Conservation (phyloP, 2,888 invertebrate species). For the Caenorhabditis angaria region DNA sequence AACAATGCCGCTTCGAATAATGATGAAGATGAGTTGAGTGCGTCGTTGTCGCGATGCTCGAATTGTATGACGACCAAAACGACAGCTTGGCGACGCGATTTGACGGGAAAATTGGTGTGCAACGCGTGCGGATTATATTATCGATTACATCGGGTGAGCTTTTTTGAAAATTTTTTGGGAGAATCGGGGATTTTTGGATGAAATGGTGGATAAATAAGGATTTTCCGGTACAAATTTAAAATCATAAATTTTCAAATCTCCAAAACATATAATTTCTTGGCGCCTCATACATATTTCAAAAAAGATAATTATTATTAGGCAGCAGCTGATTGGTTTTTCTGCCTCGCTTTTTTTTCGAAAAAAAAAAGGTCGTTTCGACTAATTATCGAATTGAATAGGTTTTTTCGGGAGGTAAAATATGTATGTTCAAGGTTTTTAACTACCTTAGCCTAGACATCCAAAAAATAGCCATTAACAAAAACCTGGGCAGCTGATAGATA, state of each 20-base stretch:
- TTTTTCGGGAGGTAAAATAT: no score
- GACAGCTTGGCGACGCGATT: slow-evolving; percentile 71
- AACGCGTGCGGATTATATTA: slow-evolving; percentile 72
- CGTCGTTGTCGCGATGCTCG: slow-evolving; percentile 62
- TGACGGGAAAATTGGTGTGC: slow-evolving; percentile 68
- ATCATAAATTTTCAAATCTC: no score
- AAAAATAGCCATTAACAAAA: neutral
- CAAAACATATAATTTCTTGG: no score
- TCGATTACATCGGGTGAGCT: slow-evolving; percentile 67
- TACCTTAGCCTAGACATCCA: no score
- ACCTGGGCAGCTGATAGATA: slow-evolving; percentile 1
- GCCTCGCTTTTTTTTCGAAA: neutral
- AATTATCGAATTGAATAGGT: slow-evolving; percentile 26
- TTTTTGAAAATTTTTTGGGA: neutral
- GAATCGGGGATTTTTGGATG: neutral
- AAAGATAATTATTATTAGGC: slow-evolving; percentile 32
- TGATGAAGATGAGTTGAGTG: slow-evolving; percentile 17
- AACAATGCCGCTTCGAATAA: neutral
- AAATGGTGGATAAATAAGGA: neutral
- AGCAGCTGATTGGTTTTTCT: slow-evolving; percentile 19
- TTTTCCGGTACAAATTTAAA: no score
- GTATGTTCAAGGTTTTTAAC: no score
- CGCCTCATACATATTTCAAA: slow-evolving; percentile 16
- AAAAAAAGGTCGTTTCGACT: slow-evolving; percentile 37
- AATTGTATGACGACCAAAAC: slow-evolving; percentile 71